phyloP scores from a whole-genome alignment of 2,113 vertebrate genomes.

The Leptobrachium leishanense region DNA sequence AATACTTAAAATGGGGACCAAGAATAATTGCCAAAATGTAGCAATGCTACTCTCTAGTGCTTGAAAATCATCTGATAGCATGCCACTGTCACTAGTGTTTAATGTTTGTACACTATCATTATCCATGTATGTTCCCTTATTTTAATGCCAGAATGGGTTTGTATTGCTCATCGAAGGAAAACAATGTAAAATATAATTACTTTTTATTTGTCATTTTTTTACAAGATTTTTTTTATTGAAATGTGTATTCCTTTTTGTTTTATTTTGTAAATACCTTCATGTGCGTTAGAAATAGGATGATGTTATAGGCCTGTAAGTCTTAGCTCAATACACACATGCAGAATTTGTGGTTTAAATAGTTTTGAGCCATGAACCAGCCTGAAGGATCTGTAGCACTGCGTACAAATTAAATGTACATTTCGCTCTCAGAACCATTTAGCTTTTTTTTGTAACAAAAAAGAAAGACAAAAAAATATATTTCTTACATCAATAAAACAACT shows the following conservation, averaged over 20 bases:
- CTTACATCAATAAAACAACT: conserved; percentile 97
- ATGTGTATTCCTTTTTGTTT: conserved; percentile 74
- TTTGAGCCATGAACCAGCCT: conserved; percentile 66
- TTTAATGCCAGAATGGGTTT: conserved; percentile 63
- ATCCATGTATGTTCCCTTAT: conserved; percentile 56
- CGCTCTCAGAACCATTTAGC: conserved; percentile 85
- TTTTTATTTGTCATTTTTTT: conserved; percentile 63
- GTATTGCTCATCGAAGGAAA: conserved; percentile 67
- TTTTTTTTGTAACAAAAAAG: conserved; percentile 95
- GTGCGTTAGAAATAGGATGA: conserved; percentile 81
- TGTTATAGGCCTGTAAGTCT: conserved; percentile 69
- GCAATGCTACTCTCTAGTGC: conserved; percentile 39
- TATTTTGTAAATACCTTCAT: conserved; percentile 89
- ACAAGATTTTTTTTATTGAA: conserved; percentile 65
- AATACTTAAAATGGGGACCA: conserved; percentile 67
- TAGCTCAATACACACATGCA: conserved; percentile 70
- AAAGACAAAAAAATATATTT: conserved; percentile 88
- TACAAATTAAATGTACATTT: conserved; percentile 70
- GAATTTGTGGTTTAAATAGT: conserved; percentile 69
- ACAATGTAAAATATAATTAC: conserved; percentile 71
- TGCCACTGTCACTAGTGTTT: conserved; percentile 65
- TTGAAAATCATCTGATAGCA: conserved; percentile 19
- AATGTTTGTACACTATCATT: conserved; percentile 63
- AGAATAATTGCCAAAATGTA: conserved; percentile 75
- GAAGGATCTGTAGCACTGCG: conserved; percentile 68